Conservation (phyloP, 2,888 invertebrate species). For the Hoplodrina ambigua region DNA sequence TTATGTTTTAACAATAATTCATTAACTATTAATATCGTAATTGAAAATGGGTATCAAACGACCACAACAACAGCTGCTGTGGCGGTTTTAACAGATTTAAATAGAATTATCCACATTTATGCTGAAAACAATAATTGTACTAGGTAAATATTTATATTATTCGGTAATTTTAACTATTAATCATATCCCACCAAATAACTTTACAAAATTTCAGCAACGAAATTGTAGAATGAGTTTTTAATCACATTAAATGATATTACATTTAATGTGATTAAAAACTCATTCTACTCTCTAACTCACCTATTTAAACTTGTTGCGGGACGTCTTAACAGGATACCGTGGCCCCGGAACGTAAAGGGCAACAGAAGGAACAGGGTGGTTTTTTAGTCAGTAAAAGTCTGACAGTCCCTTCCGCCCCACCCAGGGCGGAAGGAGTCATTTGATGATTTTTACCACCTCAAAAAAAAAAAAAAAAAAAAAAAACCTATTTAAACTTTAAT, state of each 20-base stretch:
- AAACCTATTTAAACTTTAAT: constrained; percentile 64
- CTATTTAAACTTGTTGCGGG: constrained; percentile 52
- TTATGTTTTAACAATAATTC: constrained; percentile 18
- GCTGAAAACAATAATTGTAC: constrained; percentile 6
- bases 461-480: too few relatives aligned
- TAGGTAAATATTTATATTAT: background rate
- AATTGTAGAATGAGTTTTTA: too few relatives aligned
- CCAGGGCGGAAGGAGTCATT: too few relatives aligned
- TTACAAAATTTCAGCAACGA: constrained; percentile 9
- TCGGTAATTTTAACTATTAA: background rate
- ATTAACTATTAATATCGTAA: constrained; percentile 8
- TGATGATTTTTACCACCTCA: too few relatives aligned
- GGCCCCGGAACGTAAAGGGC: too few relatives aligned
- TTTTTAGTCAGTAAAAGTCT: too few relatives aligned
- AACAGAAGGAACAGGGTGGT: too few relatives aligned
- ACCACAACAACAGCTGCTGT: constrained; percentile 21
- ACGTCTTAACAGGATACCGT: too few relatives aligned
- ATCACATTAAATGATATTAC: too few relatives aligned
- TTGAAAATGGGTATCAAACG: constrained; percentile 19
- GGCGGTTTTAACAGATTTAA: background rate
- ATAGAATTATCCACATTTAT: constrained; percentile 10
- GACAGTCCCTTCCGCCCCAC: too few relatives aligned
- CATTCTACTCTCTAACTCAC: too few relatives aligned
- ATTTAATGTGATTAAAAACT: too few relatives aligned
- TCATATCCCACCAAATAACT: background rate